These are phyloP conservation scores for Flexamia atlantica DNA, from an alignment of 2,888 invertebrate species.

Conservation along the genomic window DNA sequence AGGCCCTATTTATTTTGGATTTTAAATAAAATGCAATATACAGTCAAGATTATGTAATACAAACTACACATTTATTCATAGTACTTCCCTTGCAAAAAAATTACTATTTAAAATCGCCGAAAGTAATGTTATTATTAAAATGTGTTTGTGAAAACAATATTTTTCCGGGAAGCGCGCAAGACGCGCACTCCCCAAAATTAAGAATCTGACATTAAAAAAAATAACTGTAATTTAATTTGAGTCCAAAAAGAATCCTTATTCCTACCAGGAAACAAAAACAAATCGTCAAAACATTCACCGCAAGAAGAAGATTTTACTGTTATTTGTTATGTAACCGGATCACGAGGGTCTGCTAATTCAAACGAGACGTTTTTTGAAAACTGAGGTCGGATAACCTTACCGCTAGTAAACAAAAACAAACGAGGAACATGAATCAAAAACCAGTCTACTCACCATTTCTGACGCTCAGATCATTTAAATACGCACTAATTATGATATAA, in stretches of 20 bases:
- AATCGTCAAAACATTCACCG: neutral
- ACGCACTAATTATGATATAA: neutral
- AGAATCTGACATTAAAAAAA: too few relatives aligned
- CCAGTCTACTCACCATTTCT: slow-evolving; percentile 20
- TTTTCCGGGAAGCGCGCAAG: neutral
- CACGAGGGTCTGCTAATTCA: slow-evolving; percentile 19
- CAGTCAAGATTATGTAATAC: too few relatives aligned
- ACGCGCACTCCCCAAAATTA: neutral
- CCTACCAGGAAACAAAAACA: neutral
- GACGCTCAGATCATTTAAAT: slow-evolving; percentile 31
- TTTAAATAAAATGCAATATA: too few relatives aligned
- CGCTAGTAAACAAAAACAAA: neutral
- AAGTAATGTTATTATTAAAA: too few relatives aligned
- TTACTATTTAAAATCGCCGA: too few relatives aligned
- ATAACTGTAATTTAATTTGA: too few relatives aligned
- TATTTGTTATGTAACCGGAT: slow-evolving; percentile 21
- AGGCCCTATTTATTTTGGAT: too few relatives aligned
- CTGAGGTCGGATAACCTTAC: slow-evolving; percentile 14
- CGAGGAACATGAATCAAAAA: neutral
- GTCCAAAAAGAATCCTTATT: too few relatives aligned
- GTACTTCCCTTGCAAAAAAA: too few relatives aligned
- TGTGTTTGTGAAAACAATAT: too few relatives aligned
- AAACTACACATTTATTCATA: too few relatives aligned
- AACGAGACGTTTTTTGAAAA: slow-evolving; percentile 11
- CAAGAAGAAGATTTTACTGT: slow-evolving; percentile 3